Evolutionary conservation across 2,113 vertebrate genomes (phyloP).

Genomic region (Cranoglanis bouderius): DNA sequence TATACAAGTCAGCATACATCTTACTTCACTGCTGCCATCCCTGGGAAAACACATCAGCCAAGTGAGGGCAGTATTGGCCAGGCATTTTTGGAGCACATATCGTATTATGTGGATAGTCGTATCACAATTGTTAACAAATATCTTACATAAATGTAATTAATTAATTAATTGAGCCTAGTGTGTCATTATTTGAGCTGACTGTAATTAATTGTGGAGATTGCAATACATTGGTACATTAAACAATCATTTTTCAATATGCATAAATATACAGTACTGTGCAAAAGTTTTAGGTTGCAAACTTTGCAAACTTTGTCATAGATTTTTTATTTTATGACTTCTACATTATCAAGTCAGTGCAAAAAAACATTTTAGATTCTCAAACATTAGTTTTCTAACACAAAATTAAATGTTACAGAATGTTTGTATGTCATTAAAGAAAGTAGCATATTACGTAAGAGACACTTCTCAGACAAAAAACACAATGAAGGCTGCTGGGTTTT

Average conservation of each 20-base stretch:
- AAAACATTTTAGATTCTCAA: too few species aligned
- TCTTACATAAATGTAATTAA: background rate
- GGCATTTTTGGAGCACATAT: background rate
- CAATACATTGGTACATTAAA: background rate
- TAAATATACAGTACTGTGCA: too few species aligned
- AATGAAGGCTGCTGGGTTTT: too few species aligned
- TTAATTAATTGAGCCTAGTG: background rate
- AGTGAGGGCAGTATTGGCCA: conserved; percentile 21
- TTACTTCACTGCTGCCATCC: background rate
- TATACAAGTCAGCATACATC: background rate
- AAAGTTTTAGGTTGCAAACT: too few species aligned
- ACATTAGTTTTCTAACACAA: too few species aligned
- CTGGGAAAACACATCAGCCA: background rate
- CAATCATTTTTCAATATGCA: background rate
- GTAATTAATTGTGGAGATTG: background rate
- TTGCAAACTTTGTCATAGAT: too few species aligned
- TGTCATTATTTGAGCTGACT: background rate
- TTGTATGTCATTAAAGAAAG: too few species aligned
- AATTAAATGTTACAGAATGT: too few species aligned
- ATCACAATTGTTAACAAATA: background rate
- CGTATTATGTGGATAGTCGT: background rate
- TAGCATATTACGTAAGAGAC: too few species aligned
- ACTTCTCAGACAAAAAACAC: too few species aligned
- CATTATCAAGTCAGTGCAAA: too few species aligned
- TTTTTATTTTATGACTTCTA: too few species aligned